Evolutionary conservation across 2,113 vertebrate genomes (phyloP).

Genomic region (Nymphicus hollandicus): DNA sequence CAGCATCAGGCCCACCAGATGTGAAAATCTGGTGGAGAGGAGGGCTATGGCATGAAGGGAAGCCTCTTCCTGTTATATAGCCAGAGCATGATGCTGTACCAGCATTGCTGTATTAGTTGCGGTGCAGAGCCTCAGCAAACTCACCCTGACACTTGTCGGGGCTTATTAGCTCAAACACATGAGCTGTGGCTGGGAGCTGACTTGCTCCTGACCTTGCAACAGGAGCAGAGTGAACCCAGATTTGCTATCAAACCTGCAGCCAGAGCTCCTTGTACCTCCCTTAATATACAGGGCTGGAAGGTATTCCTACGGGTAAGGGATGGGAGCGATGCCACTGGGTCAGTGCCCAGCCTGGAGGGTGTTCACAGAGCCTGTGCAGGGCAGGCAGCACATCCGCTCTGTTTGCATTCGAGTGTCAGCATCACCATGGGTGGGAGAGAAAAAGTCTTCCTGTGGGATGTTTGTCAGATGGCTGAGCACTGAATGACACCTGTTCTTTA

Average conservation of each 20-base stretch:
- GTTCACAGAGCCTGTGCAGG: background rate
- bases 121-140: background rate
- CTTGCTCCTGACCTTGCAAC: background rate
- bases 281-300: background rate
- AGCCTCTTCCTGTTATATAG: background rate
- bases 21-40: background rate
- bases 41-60: background rate
- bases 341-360: background rate
- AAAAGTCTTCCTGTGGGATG: background rate
- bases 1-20: background rate
- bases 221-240: background rate
- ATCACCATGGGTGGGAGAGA: background rate
- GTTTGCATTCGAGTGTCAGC: background rate
- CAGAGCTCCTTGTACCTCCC: background rate
- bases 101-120: background rate
- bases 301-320: background rate
- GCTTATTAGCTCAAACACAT: background rate
- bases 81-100: background rate
- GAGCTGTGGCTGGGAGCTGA: background rate
- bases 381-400: background rate
- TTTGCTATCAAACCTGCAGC: background rate
- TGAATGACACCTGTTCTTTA: background rate
- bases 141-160: rapidly evolving
- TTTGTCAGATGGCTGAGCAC: background rate
- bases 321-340: background rate